Percentiles rank a stretch among this genome's conserved stretches.
phyloP scores from a whole-genome alignment of 2,113 vertebrate genomes.

The Cyanocitta stelleri region DNA sequence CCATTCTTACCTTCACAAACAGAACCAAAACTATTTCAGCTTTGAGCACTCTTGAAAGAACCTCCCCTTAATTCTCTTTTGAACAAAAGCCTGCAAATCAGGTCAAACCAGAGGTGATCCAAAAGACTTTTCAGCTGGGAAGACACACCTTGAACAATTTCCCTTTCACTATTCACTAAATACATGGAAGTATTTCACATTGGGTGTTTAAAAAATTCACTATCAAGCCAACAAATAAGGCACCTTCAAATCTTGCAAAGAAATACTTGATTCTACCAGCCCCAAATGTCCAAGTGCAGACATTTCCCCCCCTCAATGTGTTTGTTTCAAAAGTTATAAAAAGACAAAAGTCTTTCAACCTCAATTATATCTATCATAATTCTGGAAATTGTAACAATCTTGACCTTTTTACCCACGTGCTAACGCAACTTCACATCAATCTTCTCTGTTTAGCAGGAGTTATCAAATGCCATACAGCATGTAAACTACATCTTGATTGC shows the following conservation, averaged over 20 bases:
- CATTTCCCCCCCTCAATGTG: accelerated
- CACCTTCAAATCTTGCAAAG: not conserved
- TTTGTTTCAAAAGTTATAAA: not conserved
- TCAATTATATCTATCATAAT: not conserved
- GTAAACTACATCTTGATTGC: not conserved
- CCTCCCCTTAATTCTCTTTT: not conserved
- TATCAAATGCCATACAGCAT: not conserved
- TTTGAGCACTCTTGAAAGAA: not conserved
- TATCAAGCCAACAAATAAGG: not conserved
- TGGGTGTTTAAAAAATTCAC: not conserved
- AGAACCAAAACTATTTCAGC: not conserved
- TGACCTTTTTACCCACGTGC: not conserved
- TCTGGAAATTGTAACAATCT: not conserved
- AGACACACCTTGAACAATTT: not conserved
- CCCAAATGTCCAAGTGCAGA: not conserved
- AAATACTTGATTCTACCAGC: not conserved
- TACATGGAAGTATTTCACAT: not conserved
- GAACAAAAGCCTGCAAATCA: not conserved
- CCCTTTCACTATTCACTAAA: not conserved
- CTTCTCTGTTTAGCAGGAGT: not conserved
- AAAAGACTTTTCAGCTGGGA: not conserved
- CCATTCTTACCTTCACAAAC: not conserved
- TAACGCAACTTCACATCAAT: slow-evolving; percentile 11
- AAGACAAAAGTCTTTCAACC: not conserved
- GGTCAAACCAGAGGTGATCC: not conserved